These are phyloP conservation scores for Potorous gilbertii DNA, from an alignment of 2,797 vertebrate species.

Conservation along the genomic window DNA sequence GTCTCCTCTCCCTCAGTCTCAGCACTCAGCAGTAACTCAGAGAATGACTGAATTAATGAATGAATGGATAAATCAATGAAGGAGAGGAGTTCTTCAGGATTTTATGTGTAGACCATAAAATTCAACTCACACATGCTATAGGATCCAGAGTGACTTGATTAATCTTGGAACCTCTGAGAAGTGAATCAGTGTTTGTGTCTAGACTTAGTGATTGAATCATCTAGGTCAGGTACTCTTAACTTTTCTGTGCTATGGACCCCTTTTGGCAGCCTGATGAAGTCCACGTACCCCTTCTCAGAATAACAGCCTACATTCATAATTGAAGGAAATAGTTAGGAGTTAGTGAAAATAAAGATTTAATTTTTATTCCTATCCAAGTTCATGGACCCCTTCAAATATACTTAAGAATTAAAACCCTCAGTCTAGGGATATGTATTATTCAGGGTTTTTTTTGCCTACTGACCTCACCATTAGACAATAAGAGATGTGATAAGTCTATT, in stretches of 20 bases:
- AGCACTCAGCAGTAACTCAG: neutral
- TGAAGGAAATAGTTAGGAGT: neutral
- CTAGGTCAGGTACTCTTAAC: neutral
- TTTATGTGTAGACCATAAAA: neutral
- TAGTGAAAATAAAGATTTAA: neutral
- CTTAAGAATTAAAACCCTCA: neutral
- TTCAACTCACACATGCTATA: neutral
- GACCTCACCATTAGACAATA: neutral
- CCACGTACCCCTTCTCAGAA: neutral
- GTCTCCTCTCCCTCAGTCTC: neutral
- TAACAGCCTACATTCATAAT: neutral
- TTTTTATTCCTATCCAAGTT: neutral
- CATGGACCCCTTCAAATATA: neutral
- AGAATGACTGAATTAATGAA: neutral
- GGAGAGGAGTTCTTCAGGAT: neutral
- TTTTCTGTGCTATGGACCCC: neutral
- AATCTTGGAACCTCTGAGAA: neutral
- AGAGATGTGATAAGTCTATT: neutral
- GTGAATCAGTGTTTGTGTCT: neutral
- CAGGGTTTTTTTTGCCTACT: neutral
- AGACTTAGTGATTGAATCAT: neutral
- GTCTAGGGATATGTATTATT: neutral
- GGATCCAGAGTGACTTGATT: neutral
- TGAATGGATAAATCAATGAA: neutral
- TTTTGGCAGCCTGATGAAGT: neutral